Percentiles rank a stretch among this genome's conserved stretches.
Evolutionary conservation across 1,140 invertebrate species (phyloP).

Genomic region (Microplitis mediator): DNA sequence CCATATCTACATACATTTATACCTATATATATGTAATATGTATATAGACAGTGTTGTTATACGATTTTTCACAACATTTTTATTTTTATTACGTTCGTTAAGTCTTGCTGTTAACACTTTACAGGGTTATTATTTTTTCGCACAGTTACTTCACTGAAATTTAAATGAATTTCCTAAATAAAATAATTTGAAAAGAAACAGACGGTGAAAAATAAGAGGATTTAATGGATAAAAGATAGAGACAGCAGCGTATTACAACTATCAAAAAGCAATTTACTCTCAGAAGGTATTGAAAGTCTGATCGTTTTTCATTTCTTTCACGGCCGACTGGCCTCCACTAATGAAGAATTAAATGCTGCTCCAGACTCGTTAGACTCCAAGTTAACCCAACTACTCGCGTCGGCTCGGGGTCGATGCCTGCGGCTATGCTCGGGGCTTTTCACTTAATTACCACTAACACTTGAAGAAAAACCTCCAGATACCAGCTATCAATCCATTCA

Average conservation of each 20-base stretch:
- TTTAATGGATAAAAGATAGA: neutral
- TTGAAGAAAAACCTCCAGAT: neutral
- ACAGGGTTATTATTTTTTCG: too few relatives aligned
- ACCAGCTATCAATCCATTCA: neutral
- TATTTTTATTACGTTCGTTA: too few relatives aligned
- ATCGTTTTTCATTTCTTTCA: slow-evolving; percentile 6
- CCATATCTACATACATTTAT: neutral
- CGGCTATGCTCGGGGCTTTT: slow-evolving; percentile 6
- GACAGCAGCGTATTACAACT: neutral
- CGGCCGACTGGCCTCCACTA: slow-evolving; percentile 12
- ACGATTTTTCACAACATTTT: neutral
- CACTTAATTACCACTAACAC: slow-evolving; percentile 9
- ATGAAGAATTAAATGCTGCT: slow-evolving; percentile 35
- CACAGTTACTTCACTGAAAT: too few relatives aligned
- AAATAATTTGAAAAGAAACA: neutral
- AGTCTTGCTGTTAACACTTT: too few relatives aligned
- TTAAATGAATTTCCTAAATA: too few relatives aligned
- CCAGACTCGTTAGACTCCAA: slow-evolving; percentile 19
- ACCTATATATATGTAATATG: neutral
- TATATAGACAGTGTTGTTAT: neutral
- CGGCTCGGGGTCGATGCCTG: neutral
- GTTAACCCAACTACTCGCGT: slow-evolving; percentile 9
- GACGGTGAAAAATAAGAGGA: neutral
- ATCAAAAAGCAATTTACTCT: slow-evolving; percentile 27
- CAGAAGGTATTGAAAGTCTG: neutral